Conservation (phyloP, 2,797 vertebrate species). For the Chiroxiphia lanceolata region DNA sequence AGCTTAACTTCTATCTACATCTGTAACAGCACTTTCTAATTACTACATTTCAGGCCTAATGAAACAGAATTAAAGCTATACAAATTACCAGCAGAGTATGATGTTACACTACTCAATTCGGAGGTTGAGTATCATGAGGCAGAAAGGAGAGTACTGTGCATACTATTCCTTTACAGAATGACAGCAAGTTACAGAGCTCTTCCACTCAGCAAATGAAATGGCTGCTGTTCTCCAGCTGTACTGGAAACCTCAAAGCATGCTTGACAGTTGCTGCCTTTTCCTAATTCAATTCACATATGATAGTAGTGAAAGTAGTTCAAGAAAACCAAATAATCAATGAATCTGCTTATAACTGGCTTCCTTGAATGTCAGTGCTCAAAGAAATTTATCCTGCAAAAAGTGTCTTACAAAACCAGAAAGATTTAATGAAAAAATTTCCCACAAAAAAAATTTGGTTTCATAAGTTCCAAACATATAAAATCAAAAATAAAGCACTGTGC, state of each 20-base stretch:
- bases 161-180: neutral
- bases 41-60: neutral
- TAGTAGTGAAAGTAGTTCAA: neutral
- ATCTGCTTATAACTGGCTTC: neutral
- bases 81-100: neutral
- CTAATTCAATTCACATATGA: neutral
- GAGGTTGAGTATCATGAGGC: neutral
- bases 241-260: neutral
- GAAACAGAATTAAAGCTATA: neutral
- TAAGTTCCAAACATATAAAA: neutral
- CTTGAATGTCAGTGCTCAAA: neutral
- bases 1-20: neutral
- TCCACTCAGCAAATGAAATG: neutral
- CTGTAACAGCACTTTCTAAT: neutral
- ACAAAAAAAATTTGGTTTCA: fast-evolving
- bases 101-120: neutral
- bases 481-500: neutral
- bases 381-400: neutral
- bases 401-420: neutral
- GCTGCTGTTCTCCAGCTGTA: neutral
- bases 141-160: neutral
- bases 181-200: neutral
- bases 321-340: neutral
- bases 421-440: neutral
- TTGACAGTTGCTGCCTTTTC: neutral